phyloP scores from a whole-genome alignment of 2,888 invertebrate species.

The Erannis defoliaria region DNA sequence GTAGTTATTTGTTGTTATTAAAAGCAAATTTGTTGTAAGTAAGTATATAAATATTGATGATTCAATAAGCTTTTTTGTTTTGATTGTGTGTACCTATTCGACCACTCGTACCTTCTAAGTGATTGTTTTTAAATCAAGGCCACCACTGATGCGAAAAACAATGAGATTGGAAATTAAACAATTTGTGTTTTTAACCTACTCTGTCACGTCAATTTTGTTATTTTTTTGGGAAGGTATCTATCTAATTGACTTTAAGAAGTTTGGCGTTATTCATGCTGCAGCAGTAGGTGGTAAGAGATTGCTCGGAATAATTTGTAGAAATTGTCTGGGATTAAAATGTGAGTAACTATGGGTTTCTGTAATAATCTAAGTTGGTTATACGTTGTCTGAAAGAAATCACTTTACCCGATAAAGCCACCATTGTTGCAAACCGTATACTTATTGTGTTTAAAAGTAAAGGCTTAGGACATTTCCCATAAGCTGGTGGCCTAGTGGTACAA shows the following conservation, averaged over 20 bases:
- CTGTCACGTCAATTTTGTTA: slow-evolving; percentile 25
- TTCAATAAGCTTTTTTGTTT: slow-evolving; percentile 14
- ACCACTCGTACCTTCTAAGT: slow-evolving; percentile 10
- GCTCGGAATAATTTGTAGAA: neutral
- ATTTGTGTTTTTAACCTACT: slow-evolving; percentile 33
- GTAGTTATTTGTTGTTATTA: neutral
- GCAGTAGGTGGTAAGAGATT: too few relatives aligned
- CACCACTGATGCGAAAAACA: slow-evolving; percentile 69
- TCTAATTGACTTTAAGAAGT: neutral
- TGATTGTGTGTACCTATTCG: neutral
- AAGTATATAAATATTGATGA: slow-evolving; percentile 16
- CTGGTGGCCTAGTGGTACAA: too few relatives aligned
- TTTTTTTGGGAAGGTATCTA: neutral
- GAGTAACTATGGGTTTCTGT: too few relatives aligned
- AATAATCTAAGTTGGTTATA: too few relatives aligned
- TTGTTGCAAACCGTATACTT: too few relatives aligned
- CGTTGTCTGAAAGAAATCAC: too few relatives aligned
- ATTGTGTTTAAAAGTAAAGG: too few relatives aligned
- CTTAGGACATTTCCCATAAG: too few relatives aligned
- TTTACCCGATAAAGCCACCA: too few relatives aligned
- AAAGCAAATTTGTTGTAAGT: neutral
- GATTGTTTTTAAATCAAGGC: slow-evolving; percentile 56
- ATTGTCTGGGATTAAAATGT: too few relatives aligned
- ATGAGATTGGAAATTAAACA: slow-evolving; percentile 57
- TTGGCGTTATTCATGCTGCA: too few relatives aligned